Evolutionary conservation across 1,140 invertebrate species (phyloP), one percentile per base, ranked within the genome.

Genomic region (Oppia nitens): DNA sequence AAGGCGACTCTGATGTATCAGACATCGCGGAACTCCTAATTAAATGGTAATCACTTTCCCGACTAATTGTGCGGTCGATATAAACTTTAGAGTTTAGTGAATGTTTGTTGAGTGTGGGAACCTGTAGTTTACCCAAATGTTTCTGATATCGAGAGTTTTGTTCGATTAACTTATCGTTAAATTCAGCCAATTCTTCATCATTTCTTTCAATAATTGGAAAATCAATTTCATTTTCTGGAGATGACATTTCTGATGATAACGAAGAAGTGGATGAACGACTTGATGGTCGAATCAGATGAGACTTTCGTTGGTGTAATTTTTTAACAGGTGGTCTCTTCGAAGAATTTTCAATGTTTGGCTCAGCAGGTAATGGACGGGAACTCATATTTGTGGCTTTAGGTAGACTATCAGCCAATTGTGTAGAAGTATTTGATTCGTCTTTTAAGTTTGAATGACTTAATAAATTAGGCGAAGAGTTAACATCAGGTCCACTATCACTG

Each of bases 1-100:
- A 90, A 3, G 88, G 88, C 0, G 90, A 87, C 77, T 94, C 89
- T 52, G 86, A 90, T 0, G 88, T 93, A 66, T 93, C 89, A 0
- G 86, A 90, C 83, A 93, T 84, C 11, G 87, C 90, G 24, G 88
- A 93, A 83, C 71, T 85, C 84, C 65, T 85, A 9, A 63, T 28
- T 29, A 25, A 24, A 20, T 50, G 48, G 23, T 63, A 65, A 23
- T 66, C 83, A 29, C 66, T 67, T 32, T 72, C 66, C 12, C 70
- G 60, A 11, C 68, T 67, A 17, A n/a, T 21, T 14, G 54, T 58
- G 9, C 64, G 26, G 24, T 77, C 75, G 59, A 88, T 85, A 63
- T 87, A 84, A 1, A 84, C 84, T 40, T 85, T 78, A 68, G 84
- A 88, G 0, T 84, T 87, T 66, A 89, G 86, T 49, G 57, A 57